phyloP scores from a whole-genome alignment of 2,888 invertebrate species.

The Hybos culiciformis region DNA sequence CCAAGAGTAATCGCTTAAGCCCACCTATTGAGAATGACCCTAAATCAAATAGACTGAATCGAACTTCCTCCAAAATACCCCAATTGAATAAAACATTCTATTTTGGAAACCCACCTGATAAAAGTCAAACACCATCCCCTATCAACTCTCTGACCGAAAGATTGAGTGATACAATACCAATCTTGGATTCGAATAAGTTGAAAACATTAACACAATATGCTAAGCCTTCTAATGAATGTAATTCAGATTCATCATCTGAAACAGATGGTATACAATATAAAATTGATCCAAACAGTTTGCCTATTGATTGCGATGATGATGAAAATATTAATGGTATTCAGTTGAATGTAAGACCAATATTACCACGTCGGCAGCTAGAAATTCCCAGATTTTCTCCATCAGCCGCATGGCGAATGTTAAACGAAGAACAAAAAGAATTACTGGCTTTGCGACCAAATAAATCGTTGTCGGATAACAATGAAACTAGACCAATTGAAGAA shows the following conservation, averaged over 20 bases:
- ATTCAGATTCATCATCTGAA: background rate
- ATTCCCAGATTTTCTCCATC: slow-evolving; percentile 71
- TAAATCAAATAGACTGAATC: too few species aligned
- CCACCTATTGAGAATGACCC: too few species aligned
- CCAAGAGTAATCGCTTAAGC: too few species aligned
- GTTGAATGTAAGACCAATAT: slow-evolving; percentile 57
- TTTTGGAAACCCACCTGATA: too few species aligned
- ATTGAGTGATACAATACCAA: too few species aligned
- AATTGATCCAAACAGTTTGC: background rate
- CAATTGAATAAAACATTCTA: too few species aligned
- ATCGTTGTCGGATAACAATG: background rate
- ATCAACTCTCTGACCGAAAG: too few species aligned
- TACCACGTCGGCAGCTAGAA: slow-evolving; percentile 64
- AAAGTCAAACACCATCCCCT: too few species aligned
- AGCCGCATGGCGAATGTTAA: slow-evolving; percentile 64
- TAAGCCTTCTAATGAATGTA: too few species aligned
- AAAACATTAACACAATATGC: too few species aligned
- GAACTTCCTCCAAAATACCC: too few species aligned
- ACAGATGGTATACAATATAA: background rate
- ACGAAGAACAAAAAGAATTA: slow-evolving; percentile 20
- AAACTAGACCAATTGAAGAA: slow-evolving; percentile 32
- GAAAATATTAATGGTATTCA: slow-evolving; percentile 49
- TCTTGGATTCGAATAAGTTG: too few species aligned
- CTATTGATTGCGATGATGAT: slow-evolving; percentile 20
- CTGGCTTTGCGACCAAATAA: background rate